A percentile compares a stretch with the other conserved stretches of the same genome.
phyloP scores from a whole-genome alignment of 1,140 invertebrate species.

The Dendrolimus punctatus region DNA sequence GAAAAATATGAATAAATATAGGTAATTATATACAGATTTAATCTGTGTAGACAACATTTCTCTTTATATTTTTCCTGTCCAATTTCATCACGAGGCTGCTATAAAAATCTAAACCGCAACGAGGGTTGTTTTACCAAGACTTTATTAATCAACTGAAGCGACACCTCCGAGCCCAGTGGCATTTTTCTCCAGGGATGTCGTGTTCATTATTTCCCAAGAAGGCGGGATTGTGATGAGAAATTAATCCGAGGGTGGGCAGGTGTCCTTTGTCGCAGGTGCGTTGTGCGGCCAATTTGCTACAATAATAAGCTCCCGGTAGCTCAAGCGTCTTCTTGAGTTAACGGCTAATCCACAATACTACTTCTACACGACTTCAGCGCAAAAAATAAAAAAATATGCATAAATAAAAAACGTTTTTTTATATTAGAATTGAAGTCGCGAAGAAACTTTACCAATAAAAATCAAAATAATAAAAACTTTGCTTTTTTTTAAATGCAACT shows the following conservation, averaged over 20 bases:
- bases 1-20: too few species aligned
- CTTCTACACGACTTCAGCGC: too few species aligned
- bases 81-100: slow-evolving; percentile 17
- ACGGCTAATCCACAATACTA: slow-evolving; percentile 21
- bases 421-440: too few species aligned
- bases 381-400: too few species aligned
- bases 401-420: too few species aligned
- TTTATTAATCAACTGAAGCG: slow-evolving; percentile 57
- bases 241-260: slow-evolving; percentile 56
- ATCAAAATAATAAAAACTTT: background rate
- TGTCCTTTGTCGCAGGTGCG: slow-evolving; percentile 43
- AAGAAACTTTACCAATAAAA: background rate
- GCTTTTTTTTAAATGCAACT: background rate
- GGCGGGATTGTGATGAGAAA: slow-evolving; percentile 57
- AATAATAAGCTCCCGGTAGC: slow-evolving; percentile 25
- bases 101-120: slow-evolving; percentile 21
- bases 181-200: slow-evolving; percentile 57
- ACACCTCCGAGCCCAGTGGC: slow-evolving; percentile 39
- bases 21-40: too few species aligned
- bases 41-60: too few species aligned
- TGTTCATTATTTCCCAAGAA: slow-evolving; percentile 52
- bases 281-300: slow-evolving; percentile 38
- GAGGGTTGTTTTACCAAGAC: slow-evolving; percentile 19
- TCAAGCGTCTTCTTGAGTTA: slow-evolving; percentile 12
- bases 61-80: slow-evolving; percentile 1